These are phyloP conservation scores for Gari tellinella DNA, from an alignment of 2,888 invertebrate species.

Conservation along the genomic window DNA sequence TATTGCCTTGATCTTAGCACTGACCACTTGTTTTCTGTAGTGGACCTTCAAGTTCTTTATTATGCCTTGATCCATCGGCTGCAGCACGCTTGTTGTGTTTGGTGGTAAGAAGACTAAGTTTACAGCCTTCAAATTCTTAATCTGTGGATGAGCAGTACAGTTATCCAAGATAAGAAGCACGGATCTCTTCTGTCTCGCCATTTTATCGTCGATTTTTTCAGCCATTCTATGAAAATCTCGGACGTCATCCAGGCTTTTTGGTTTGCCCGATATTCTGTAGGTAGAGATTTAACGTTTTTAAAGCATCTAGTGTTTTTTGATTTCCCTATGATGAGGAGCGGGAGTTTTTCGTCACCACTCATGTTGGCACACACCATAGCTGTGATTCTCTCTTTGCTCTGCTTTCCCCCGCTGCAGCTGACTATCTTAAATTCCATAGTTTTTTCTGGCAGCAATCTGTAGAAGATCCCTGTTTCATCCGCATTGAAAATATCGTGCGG, in stretches of 20 bases:
- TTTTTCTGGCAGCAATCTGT: constrained; percentile 37
- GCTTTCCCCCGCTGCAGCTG: constrained; percentile 45
- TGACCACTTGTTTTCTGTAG: constrained; percentile 44
- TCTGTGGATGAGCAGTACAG: constrained; percentile 59
- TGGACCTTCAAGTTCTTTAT: no score
- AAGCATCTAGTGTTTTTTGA: constrained; percentile 55
- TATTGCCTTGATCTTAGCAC: constrained; percentile 14
- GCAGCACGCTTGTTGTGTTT: constrained; percentile 61
- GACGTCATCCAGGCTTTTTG: constrained; percentile 59
- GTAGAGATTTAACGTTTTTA: constrained; percentile 51
- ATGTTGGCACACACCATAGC: constrained; percentile 46
- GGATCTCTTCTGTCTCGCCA: constrained; percentile 25
- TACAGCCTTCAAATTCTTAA: constrained; percentile 44
- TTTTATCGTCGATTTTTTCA: constrained; percentile 48
- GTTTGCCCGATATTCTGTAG: constrained; percentile 41
- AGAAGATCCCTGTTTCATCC: constrained; percentile 63
- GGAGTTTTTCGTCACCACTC: constrained; percentile 49
- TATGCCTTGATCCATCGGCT: constrained; percentile 71
- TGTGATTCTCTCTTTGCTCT: constrained; percentile 53
- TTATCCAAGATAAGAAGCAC: constrained; percentile 64
- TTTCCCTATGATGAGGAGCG: constrained; percentile 57
- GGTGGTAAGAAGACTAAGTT: constrained; percentile 63
- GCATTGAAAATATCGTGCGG: constrained; percentile 60
- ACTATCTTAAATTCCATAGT: constrained; percentile 44
- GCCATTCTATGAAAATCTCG: constrained; percentile 60